These are phyloP conservation scores for Lasioglossum oenotherae DNA, from an alignment of 2,888 invertebrate genomes.

Conservation along the genomic window DNA sequence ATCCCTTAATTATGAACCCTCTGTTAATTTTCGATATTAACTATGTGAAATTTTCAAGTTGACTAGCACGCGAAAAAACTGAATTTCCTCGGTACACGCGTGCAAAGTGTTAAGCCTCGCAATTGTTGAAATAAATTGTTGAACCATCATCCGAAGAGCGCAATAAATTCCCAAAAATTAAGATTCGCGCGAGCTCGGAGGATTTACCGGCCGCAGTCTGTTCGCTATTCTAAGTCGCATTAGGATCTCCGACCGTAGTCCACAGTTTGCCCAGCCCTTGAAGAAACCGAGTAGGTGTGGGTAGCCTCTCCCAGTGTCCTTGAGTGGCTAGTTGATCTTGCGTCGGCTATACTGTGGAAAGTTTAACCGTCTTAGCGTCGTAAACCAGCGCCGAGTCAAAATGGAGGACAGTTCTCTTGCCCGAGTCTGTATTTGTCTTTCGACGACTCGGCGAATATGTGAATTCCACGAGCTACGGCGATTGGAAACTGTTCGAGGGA, in stretches of 20 bases:
- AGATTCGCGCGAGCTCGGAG: not conserved
- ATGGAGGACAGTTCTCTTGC: not conserved
- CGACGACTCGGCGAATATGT: not conserved
- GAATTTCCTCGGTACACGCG: no score
- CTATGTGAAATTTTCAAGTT: no score
- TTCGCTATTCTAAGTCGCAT: not conserved
- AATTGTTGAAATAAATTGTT: not conserved
- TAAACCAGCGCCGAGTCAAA: not conserved
- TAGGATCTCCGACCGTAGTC: not conserved
- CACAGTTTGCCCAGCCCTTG: constrained; percentile 2
- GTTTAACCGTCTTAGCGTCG: constrained; percentile 8
- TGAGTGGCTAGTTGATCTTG: constrained; percentile 1
- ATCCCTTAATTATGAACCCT: not conserved
- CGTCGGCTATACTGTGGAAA: not conserved
- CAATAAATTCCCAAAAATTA: not conserved
- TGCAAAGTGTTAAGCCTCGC: no score
- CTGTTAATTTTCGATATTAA: no score
- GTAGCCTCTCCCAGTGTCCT: constrained; percentile 1
- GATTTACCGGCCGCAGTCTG: not conserved
- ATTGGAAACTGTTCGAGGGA: not conserved
- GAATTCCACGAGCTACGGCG: not conserved
- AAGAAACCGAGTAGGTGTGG: not conserved
- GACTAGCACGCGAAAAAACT: no score
- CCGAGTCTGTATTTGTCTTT: not conserved
- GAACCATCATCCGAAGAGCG: not conserved